Conservation (phyloP, 1,140 invertebrate species). For the Drosophila arizonae region DNA sequence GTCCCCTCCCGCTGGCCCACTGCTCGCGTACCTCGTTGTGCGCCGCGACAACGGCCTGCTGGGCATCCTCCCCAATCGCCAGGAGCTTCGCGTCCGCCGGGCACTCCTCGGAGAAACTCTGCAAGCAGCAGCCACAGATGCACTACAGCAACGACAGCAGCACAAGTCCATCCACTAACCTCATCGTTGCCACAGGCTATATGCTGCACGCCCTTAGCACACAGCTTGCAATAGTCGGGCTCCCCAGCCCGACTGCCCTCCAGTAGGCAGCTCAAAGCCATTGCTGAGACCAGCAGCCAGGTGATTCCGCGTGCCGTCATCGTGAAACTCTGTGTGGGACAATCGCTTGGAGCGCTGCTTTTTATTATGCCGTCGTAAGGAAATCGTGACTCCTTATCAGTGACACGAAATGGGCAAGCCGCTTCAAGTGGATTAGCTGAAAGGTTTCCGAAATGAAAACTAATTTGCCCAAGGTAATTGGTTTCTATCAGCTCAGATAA, state of each 20-base stretch:
- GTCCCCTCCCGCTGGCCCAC: conserved; percentile 41
- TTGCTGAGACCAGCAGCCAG: background rate
- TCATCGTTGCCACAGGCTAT: conserved; percentile 33
- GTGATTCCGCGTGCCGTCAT: background rate
- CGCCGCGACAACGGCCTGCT: background rate
- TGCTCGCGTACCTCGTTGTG: conserved; percentile 48
- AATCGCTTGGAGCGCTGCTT: background rate
- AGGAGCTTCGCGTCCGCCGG: conserved; percentile 7
- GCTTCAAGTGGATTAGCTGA: background rate
- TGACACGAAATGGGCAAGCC: background rate
- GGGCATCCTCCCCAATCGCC: background rate
- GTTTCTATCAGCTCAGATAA: too few species aligned
- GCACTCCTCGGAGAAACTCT: conserved; percentile 13
- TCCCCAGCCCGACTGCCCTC: too few species aligned
- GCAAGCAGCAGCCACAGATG: background rate
- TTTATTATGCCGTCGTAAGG: background rate
- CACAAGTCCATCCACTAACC: conserved; percentile 10
- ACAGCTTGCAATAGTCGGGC: conserved; percentile 24
- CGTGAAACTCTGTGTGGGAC: background rate
- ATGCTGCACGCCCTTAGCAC: conserved; percentile 1
- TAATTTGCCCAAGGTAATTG: too few species aligned
- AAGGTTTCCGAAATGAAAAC: background rate
- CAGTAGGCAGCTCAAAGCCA: background rate
- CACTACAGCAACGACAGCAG: background rate
- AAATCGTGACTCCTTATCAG: conserved; percentile 16